Conservation (phyloP, 2,888 invertebrate genomes). For the Phortica magna region DNA sequence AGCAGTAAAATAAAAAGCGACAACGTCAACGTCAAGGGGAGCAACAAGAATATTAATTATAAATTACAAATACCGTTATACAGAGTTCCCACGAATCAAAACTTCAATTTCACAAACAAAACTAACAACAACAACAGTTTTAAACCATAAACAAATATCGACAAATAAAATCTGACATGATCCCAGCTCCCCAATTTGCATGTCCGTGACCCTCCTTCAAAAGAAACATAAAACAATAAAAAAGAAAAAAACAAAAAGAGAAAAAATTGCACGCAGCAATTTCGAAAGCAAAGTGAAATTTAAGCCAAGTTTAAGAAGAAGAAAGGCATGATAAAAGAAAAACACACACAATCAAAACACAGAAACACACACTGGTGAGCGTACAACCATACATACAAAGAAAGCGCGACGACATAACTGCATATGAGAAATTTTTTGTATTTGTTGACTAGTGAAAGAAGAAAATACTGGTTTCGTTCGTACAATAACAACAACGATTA, state of each 20-base stretch:
- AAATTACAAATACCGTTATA: conserved; percentile 65
- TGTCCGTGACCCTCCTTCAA: conserved; percentile 16
- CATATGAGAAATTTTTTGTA: conserved; percentile 33
- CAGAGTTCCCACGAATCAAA: conserved; percentile 35
- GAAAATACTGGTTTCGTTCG: conserved; percentile 56
- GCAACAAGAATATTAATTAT: conserved; percentile 46
- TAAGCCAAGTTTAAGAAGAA: conserved; percentile 42
- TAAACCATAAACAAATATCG: not conserved
- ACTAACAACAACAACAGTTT: not conserved
- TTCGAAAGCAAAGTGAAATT: conserved; percentile 64
- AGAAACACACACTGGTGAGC: conserved; percentile 15
- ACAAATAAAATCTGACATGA: not conserved
- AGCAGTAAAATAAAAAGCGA: conserved; percentile 49
- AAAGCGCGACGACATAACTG: conserved; percentile 32
- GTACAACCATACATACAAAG: conserved; percentile 34
- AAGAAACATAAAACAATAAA: conserved; percentile 8
- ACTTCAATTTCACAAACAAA: conserved; percentile 7
- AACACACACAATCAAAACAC: conserved; percentile 2
- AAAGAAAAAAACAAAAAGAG: not conserved
- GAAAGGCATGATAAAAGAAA: conserved; percentile 22
- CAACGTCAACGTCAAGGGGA: conserved; percentile 32
- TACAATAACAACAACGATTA: conserved; percentile 40
- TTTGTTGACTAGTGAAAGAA: conserved; percentile 50
- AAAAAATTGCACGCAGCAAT: conserved; percentile 18
- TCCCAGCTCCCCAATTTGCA: conserved; percentile 2